Evolutionary conservation across 2,888 invertebrate genomes (phyloP).

Genomic region (Drosophila acutilabella): DNA sequence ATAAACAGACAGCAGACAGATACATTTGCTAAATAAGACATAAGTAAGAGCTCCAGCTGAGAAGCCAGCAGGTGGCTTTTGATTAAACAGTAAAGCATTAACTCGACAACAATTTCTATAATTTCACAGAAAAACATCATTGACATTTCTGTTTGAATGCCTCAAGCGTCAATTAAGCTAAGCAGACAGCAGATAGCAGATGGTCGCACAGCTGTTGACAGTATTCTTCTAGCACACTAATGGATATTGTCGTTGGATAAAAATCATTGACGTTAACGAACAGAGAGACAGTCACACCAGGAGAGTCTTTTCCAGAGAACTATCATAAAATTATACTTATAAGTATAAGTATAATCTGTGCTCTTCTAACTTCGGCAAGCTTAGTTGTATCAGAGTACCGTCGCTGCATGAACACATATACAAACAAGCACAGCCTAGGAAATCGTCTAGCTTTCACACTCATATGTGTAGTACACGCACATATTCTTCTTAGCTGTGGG

Average conservation of each 20-base stretch:
- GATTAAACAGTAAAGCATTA: conserved; percentile 29
- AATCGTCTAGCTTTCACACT: too few species aligned
- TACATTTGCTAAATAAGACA: conserved; percentile 7
- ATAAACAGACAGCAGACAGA: neutral
- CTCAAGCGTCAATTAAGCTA: conserved; percentile 52
- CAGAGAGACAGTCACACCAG: neutral
- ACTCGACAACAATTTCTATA: conserved; percentile 25
- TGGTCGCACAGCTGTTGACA: conserved; percentile 10
- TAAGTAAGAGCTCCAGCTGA: conserved; percentile 3
- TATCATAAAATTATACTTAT: too few species aligned
- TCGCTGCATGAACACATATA: too few species aligned
- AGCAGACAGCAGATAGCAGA: conserved; percentile 1
- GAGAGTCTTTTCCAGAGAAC: neutral
- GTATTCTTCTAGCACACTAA: neutral
- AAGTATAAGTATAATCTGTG: too few species aligned
- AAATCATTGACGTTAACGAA: neutral
- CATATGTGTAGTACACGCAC: too few species aligned
- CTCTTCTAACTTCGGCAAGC: too few species aligned
- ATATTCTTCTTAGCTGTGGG: too few species aligned
- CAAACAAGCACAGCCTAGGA: too few species aligned
- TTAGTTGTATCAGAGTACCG: too few species aligned
- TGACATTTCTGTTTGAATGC: conserved; percentile 47
- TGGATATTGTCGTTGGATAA: conserved; percentile 2
- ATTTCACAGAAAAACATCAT: conserved; percentile 35
- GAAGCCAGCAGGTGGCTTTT: conserved; percentile 20